Evolutionary conservation across 2,888 invertebrate genomes (phyloP).

Genomic region (Lithophane socia): DNA sequence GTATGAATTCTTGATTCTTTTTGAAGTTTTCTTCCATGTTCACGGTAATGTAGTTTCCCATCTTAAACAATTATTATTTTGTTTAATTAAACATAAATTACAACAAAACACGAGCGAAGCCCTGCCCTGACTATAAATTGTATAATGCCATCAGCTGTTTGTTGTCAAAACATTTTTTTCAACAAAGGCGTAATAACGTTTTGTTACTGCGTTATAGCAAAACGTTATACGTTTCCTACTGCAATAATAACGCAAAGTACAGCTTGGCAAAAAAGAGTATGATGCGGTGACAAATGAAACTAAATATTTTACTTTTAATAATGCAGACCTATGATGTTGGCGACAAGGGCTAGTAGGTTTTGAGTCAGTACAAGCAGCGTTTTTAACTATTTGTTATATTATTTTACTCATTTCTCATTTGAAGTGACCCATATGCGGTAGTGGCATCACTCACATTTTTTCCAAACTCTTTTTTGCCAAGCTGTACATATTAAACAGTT

Average conservation of each 20-base stretch:
- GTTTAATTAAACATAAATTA: constrained; percentile 35
- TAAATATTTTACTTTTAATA: too few relatives aligned
- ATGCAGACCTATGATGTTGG: too few relatives aligned
- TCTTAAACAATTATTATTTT: constrained; percentile 68
- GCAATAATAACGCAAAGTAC: neutral
- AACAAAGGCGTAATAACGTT: constrained; percentile 22
- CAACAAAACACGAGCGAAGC: constrained; percentile 60
- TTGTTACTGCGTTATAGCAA: constrained; percentile 29
- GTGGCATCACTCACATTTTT: too few relatives aligned
- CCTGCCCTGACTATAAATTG: constrained; percentile 41
- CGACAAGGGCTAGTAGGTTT: too few relatives aligned
- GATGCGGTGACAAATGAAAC: too few relatives aligned
- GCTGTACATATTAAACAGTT: too few relatives aligned
- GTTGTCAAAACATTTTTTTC: constrained; percentile 58
- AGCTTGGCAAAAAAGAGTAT: too few relatives aligned
- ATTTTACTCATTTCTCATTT: too few relatives aligned
- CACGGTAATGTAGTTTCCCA: constrained; percentile 91
- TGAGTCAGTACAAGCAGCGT: too few relatives aligned
- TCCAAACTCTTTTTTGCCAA: too few relatives aligned
- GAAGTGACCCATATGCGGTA: too few relatives aligned
- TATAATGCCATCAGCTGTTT: constrained; percentile 59
- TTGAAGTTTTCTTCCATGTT: constrained; percentile 93
- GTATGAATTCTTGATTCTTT: constrained; percentile 93
- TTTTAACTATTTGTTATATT: too few relatives aligned
- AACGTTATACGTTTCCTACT: neutral